Evolutionary conservation across 2,113 vertebrate genomes (phyloP).

Genomic region (Callocephalon fimbriatum): DNA sequence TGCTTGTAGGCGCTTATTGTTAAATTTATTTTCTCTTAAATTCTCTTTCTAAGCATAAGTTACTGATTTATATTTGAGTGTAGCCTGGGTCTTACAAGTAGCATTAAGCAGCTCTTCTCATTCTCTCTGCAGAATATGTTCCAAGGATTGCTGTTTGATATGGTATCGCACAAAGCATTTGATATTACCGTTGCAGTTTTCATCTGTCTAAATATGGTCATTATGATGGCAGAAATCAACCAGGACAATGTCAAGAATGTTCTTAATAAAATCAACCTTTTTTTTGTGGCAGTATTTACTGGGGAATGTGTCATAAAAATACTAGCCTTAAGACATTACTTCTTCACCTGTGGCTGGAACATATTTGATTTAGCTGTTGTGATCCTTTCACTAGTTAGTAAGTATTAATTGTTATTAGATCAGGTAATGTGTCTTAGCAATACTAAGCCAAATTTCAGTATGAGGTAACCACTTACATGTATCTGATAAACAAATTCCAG

Average conservation of each 20-base stretch:
- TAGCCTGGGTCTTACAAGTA: not conserved
- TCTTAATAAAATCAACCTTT: constrained; percentile 87
- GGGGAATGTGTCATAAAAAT: constrained; percentile 91
- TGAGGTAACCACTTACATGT: not conserved
- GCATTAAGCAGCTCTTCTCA: not conserved
- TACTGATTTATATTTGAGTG: not conserved
- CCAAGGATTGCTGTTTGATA: constrained; percentile 89
- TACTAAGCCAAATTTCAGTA: not conserved
- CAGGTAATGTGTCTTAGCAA: not conserved
- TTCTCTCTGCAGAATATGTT: constrained; percentile 81
- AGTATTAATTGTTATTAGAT: constrained; percentile 58
- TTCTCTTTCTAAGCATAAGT: not conserved
- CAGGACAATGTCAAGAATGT: constrained; percentile 66
- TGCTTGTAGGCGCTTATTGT: not conserved
- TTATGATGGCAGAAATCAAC: constrained; percentile 90
- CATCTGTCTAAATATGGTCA: constrained; percentile 93
- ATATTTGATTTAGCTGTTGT: constrained; percentile 95
- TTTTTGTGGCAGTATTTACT: constrained; percentile 91
- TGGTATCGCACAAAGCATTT: constrained; percentile 90
- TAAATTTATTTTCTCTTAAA: not conserved
- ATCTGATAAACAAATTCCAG: not conserved
- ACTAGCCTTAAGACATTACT: constrained; percentile 91
- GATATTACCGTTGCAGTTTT: constrained; percentile 90
- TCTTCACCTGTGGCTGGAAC: constrained; percentile 94
- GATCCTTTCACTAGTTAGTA: constrained; percentile 92